A percentile compares a stretch with the other conserved stretches of the same genome.
Evolutionary conservation across 2,797 vertebrate genomes (phyloP).

Genomic region (Chaetophractus vellerosus): DNA sequence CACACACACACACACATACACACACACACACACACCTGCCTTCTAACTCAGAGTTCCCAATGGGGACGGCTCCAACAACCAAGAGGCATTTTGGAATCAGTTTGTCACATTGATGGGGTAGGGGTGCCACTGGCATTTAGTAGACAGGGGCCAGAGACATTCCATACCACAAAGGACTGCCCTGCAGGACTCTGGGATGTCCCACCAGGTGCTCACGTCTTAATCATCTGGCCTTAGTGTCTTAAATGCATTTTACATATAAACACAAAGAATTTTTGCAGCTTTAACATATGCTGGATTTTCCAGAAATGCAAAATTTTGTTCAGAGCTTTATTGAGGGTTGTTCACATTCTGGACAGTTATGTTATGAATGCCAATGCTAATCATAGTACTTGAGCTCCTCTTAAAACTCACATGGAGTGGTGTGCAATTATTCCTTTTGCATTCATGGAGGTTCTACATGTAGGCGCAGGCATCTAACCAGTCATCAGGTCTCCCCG

Average conservation of each 20-base stretch:
- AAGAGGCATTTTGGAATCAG: background rate
- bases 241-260: background rate
- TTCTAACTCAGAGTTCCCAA: background rate
- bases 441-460: background rate
- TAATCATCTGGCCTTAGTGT: background rate
- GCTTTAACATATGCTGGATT: background rate
- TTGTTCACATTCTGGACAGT: conserved; percentile 39
- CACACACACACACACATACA: background rate
- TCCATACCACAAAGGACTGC: background rate
- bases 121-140: background rate
- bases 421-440: background rate
- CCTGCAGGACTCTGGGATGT: background rate
- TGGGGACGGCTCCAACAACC: background rate
- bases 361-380: background rate
- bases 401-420: background rate
- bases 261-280: conserved; percentile 17
- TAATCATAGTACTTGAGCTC: background rate
- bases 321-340: background rate
- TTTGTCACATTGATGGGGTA: background rate
- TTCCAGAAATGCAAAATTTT: background rate
- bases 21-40: background rate
- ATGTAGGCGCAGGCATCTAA: background rate
- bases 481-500: background rate
- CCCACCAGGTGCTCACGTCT: background rate
- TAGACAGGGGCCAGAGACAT: background rate